Base-by-base conservation (phyloP, 2,113 vertebrate species). In the Lethenteron camtschaticum region DNA sequence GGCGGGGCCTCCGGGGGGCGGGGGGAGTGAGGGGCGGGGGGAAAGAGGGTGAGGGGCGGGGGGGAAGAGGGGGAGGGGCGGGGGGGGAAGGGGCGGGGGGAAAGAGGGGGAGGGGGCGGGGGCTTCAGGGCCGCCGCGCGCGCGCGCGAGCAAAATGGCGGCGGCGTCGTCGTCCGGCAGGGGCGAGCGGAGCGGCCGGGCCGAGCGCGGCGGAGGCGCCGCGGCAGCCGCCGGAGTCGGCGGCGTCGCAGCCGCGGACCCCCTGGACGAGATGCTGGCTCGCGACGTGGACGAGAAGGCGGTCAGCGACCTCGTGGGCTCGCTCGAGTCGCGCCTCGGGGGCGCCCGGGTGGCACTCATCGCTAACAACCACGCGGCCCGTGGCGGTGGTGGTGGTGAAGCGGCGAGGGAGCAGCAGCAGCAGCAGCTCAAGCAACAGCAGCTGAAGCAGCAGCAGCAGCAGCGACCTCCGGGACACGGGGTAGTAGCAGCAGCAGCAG, bases 211-310 rank as follows among this genome's bases (percentile, higher is more conserved):
- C 59, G 13, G 59, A 4, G 59, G 13, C 59, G 13, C 1, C 59
- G 59, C 59, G 59, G 16, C 3, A 63, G 13, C 59, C 13, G 59
- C 59, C 59, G 59, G 13, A 5, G 7, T 63, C 3, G 59, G 13
- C 7, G 59, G 16, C 59, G 59, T 5, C 59, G 75, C 71, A 68
- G 75, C 83, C 78, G 82, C 84, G 78, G 85, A 86, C 80, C 84
- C 84, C 76, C 82, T 86, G 82, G 85, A 86, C 83, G 85, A 88
- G 79, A 85, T 87, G 84, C 82, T 87, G 75, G 86, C 84, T 82
- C 86, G 85, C 71, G 84, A 86, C 83, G 85, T 87, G 82, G 85
- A 87, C 74, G 85, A 87, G 74, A 86, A 88, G 77, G 86, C 84
- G 58, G 85, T 86, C 75, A 88, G 84, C 77, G 84, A 86, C 75